Conservation (phyloP, 2,888 invertebrate species). For the Melanchra persicariae region DNA sequence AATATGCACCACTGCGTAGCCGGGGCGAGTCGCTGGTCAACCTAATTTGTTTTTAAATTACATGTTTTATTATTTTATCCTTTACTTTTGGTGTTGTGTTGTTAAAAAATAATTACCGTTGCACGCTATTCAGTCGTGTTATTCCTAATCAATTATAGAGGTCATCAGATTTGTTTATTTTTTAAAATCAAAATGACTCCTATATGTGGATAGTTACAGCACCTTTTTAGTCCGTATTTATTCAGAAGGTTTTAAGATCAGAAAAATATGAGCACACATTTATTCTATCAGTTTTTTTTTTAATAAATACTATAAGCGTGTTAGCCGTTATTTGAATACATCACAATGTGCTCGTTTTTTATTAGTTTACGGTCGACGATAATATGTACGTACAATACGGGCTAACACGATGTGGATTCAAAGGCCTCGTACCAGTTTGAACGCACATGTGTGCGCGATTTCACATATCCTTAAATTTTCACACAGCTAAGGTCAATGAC, state of each 20-base stretch:
- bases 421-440: constrained; percentile 47
- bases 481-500: constrained; percentile 46
- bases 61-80: not conserved
- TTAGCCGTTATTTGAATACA: constrained; percentile 9
- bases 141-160: not conserved
- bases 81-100: not conserved
- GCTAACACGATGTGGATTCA: constrained; percentile 37
- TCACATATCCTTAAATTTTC: constrained; percentile 40
- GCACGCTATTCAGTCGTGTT: not conserved
- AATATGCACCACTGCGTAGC: not conserved
- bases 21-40: too few species aligned
- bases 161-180: not conserved
- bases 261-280: not conserved
- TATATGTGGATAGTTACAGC: not conserved
- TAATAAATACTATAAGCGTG: not conserved
- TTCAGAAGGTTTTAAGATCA: not conserved
- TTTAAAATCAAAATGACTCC: not conserved
- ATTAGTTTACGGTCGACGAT: constrained; percentile 14
- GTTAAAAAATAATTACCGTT: not conserved
- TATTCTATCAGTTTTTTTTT: not conserved
- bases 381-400: constrained; percentile 28
- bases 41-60: too few species aligned
- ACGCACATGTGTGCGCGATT: constrained; percentile 39
- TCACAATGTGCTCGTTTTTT: constrained; percentile 20
- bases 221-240: too few species aligned